Evolutionary conservation across 2,797 vertebrate genomes (phyloP).

Genomic region (Lacerta viridis): DNA sequence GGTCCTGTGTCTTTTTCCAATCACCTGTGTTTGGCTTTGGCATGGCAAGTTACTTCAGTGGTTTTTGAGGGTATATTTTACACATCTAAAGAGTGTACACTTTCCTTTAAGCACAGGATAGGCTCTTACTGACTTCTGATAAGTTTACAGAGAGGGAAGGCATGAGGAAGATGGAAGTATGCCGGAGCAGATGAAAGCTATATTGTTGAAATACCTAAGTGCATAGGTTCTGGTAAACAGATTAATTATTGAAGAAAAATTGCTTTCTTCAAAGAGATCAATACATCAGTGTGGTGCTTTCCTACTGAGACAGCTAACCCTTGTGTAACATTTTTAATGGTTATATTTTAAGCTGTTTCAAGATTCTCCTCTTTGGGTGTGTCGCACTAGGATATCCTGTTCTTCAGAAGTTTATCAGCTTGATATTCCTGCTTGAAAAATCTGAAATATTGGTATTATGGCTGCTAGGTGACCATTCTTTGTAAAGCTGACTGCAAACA

Average conservation of each 20-base stretch:
- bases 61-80: background rate
- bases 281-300: background rate
- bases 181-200: background rate
- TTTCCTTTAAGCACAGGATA: background rate
- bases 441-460: conserved; percentile 25
- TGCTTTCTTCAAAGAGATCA: background rate
- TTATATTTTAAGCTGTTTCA: conserved; percentile 39
- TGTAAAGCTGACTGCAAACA: background rate
- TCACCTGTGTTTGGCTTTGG: background rate
- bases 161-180: background rate
- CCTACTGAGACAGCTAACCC: conserved; percentile 25
- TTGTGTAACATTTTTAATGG: conserved; percentile 32
- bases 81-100: background rate
- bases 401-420: conserved; percentile 23
- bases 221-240: background rate
- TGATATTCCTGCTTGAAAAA: conserved; percentile 21
- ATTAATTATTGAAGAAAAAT: conserved; percentile 11
- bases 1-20: background rate
- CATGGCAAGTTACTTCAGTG: background rate
- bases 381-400: background rate
- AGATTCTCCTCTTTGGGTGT: conserved; percentile 16
- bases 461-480: background rate
- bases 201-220: background rate
- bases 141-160: background rate
- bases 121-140: background rate